phyloP scores from a whole-genome alignment of 1,140 invertebrate species.

The Drosophila nikananu region DNA sequence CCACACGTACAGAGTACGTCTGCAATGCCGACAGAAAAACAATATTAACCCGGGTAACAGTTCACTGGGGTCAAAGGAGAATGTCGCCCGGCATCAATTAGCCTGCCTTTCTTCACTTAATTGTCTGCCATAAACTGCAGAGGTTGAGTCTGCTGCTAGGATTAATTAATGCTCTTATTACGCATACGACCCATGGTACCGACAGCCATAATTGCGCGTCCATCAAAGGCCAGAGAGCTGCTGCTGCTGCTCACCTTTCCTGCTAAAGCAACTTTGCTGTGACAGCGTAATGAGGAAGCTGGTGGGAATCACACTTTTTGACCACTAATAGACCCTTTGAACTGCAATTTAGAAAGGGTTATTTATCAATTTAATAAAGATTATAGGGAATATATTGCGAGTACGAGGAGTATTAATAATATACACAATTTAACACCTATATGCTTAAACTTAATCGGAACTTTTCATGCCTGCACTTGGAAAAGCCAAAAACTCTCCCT shows the following conservation, averaged over 20 bases:
- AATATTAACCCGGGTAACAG: slow-evolving; percentile 1
- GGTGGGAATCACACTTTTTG: neutral
- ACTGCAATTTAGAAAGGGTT: neutral
- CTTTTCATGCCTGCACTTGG: too few relatives aligned
- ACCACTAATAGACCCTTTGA: neutral
- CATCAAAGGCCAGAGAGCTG: slow-evolving; percentile 12
- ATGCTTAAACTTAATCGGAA: neutral
- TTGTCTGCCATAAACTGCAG: slow-evolving; percentile 45
- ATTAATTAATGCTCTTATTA: slow-evolving; percentile 39
- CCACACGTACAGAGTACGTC: slow-evolving; percentile 11
- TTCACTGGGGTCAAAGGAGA: slow-evolving; percentile 23
- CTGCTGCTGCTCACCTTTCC: neutral
- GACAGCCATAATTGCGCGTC: neutral
- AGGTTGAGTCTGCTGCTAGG: slow-evolving; percentile 1
- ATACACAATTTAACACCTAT: neutral
- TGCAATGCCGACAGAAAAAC: neutral
- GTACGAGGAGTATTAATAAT: too few relatives aligned
- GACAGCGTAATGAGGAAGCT: neutral
- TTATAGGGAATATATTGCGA: neutral
- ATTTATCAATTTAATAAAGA: neutral
- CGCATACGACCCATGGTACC: slow-evolving; percentile 3
- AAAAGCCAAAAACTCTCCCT: neutral
- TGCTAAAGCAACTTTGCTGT: neutral
- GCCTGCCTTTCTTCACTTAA: slow-evolving; percentile 34
- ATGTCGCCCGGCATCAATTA: slow-evolving; percentile 48